Evolutionary conservation across 2,113 vertebrate genomes (phyloP), one percentile per base, ranked within the genome.

Genomic region (Labrus mixtus): DNA sequence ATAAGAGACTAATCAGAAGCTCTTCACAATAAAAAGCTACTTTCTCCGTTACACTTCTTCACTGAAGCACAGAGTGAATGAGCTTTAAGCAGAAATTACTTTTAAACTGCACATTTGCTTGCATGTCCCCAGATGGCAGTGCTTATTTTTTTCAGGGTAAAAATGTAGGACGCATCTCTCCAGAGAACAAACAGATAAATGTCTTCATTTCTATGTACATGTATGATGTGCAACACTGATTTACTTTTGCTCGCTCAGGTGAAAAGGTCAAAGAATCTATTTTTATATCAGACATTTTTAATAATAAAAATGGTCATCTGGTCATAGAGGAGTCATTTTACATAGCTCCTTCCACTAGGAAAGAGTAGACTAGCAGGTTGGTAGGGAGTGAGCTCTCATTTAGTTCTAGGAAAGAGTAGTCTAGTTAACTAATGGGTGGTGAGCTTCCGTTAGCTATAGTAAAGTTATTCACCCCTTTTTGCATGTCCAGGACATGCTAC

Each of bases 1-100:
- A 81, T 76, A 73, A 78, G 51, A 68, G 61, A 19, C 45, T 63
- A 19, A 74, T 73, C 68, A 69, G 9, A 71, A 20, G 19, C 59
- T 65, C 64, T 19, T 64, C 22, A 64, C 57, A 25, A 48, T 13
- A 53, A 1, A 69, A 37, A 78, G 75, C 50, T 82, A 46, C 48
- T 1, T 68, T 63, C 76, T 83, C 41, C 61, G 56, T 64, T 54
- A 65, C 61, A 76, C 17, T 48, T 68, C 62, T 5, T 60, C 71
- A 76, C 41, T 46, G 22, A 53, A 81, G 48, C 54, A 46, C 69
- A 59, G 16, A 12, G 20, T 1, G 72, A 63, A 73, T 64, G 22
- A 60, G 20, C 59, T 77, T 53, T 68, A 43, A 83, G 55, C 62
- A 56, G 39, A 75, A 33, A 74, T 56, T 9, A 59, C 8, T 61